Evolutionary conservation across 1,140 invertebrate species (phyloP).

Genomic region (Cherax destructor): DNA sequence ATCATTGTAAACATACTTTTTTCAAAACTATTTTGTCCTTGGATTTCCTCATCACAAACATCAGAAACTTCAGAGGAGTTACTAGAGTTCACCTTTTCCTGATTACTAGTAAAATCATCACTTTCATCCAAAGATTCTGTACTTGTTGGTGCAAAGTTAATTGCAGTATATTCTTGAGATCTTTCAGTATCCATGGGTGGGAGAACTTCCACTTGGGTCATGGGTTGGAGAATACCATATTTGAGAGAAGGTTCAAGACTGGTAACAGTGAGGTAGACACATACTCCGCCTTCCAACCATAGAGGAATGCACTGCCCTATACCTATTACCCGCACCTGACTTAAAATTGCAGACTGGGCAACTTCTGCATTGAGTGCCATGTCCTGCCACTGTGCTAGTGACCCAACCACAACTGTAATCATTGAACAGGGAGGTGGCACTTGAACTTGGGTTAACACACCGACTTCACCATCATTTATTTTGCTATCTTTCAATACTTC

Average conservation of each 20-base stretch:
- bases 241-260: conserved; percentile 35
- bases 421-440: conserved; percentile 50
- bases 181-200: conserved; percentile 44
- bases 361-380: conserved; percentile 62
- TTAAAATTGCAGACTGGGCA: conserved; percentile 62
- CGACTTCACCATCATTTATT: conserved; percentile 54
- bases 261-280: conserved; percentile 45
- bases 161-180: neutral
- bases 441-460: conserved; percentile 57
- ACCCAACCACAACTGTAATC: conserved; percentile 34
- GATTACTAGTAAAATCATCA: neutral
- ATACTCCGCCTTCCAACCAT: conserved; percentile 68
- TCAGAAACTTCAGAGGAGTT: neutral
- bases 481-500: conserved; percentile 53
- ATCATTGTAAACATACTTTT: neutral
- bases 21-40: neutral
- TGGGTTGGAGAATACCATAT: conserved; percentile 47
- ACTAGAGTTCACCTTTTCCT: neutral
- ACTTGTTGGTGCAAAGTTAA: conserved; percentile 30
- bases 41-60: neutral
- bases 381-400: conserved; percentile 53
- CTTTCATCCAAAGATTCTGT: neutral
- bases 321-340: conserved; percentile 57
- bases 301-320: conserved; percentile 53
- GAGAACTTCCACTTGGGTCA: conserved; percentile 66